Base-by-base conservation (phyloP, 2,797 vertebrate genomes). In the Alfaro cultratus region DNA sequence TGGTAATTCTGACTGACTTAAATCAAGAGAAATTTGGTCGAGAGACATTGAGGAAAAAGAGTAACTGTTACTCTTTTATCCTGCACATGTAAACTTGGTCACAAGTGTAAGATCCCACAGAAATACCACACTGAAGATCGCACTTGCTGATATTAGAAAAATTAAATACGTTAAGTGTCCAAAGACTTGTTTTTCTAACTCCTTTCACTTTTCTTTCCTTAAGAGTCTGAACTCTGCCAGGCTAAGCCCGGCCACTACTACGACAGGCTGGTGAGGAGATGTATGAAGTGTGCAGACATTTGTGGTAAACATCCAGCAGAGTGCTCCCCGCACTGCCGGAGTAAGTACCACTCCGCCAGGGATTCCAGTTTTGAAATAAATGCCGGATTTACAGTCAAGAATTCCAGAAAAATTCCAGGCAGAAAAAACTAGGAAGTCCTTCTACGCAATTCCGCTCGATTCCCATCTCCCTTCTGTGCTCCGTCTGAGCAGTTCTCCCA, bases 261-360 rank as follows among this genome's bases (percentile, higher is more conserved):
- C 1, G 95, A 96, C 26, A 3, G 2, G 5, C 91, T 96, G 81
- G 86, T 96, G 84, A 95, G 89, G 86, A 90, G 43, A n/a, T 96
- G 95, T 39, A 1, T 94, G 36, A 71, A 4, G 21, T 96, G 95
- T 36, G 47, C 80, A 0, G 81, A 87, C 0, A 71, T 94, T 39
- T 96, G 95, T 51, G 91, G 93, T 8, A 74, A 73, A 77, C 95
- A 94, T 80, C 89, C 92, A 0, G 55, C 76, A 3, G 83, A 90
- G 11, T 96, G 95, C 76, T 62, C 79, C 45, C 31, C 55, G 13
- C 79, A 90, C 83, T 95, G 95, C 47, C 73, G 36, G 0, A 71
- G 95, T 95, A 79, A 94, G 95, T 92, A 73, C 53, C 79, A 10
- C 5, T 23, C 23, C 5, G 47, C 11, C 9, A 34, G 10, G n/a